Conservation (phyloP, 1,140 invertebrate genomes). For the Neuroterus valhalla region DNA sequence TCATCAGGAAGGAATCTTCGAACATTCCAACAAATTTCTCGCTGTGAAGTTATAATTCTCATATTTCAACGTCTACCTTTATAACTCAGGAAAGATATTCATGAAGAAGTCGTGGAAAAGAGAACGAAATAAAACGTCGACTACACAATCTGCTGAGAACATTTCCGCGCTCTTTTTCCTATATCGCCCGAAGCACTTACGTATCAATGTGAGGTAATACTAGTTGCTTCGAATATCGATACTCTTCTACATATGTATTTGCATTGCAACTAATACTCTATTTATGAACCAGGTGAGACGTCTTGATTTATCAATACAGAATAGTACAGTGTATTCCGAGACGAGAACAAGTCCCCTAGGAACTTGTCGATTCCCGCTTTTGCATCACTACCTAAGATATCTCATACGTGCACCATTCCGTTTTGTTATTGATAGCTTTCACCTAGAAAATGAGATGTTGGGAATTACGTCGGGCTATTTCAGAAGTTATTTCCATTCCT, state of each 20-base stretch:
- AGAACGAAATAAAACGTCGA: neutral
- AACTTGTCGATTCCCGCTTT: slow-evolving; percentile 13
- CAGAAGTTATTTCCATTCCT: too few species aligned
- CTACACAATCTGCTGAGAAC: slow-evolving; percentile 4
- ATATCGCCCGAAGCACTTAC: slow-evolving; percentile 11
- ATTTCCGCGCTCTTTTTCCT: neutral
- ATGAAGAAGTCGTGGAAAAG: slow-evolving; percentile 19
- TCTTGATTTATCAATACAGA: neutral
- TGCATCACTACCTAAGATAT: too few species aligned
- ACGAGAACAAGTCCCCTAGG: slow-evolving; percentile 12
- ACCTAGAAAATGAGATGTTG: too few species aligned
- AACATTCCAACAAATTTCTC: slow-evolving; percentile 4
- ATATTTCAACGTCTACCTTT: slow-evolving; percentile 18
- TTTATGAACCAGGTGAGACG: neutral
- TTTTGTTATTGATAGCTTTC: too few species aligned
- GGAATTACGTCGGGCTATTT: too few species aligned
- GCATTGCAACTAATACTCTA: neutral
- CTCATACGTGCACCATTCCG: too few species aligned
- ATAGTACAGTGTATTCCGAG: neutral
- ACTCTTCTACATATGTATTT: neutral
- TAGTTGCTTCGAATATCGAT: slow-evolving; percentile 15
- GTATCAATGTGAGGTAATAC: neutral
- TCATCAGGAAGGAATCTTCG: neutral
- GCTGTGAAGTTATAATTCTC: slow-evolving; percentile 14
- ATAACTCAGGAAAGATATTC: slow-evolving; percentile 6